Conservation (phyloP, 2,113 vertebrate genomes). For the Alligator sinensis region DNA sequence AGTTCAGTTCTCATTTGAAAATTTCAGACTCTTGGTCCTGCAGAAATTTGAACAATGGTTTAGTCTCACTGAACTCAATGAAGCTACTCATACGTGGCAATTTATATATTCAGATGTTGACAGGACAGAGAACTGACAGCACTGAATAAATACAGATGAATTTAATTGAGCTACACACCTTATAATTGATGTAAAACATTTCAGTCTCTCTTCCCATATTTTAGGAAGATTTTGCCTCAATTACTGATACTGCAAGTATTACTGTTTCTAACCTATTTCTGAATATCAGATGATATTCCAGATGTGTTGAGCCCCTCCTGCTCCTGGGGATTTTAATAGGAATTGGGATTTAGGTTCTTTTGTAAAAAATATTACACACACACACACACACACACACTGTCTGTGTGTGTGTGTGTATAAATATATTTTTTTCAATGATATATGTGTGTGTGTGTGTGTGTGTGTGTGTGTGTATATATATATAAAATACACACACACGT, state of each 20-base stretch:
- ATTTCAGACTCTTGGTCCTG: background rate
- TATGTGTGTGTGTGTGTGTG: too few relatives aligned
- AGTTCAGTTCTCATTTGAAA: background rate
- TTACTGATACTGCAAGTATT: background rate
- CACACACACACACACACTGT: too few relatives aligned
- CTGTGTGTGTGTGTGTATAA: too few relatives aligned
- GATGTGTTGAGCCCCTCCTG: background rate
- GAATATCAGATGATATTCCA: background rate
- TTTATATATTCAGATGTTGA: accelerated
- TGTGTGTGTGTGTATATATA: too few relatives aligned
- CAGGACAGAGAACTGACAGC: background rate
- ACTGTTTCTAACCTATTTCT: too few relatives aligned
- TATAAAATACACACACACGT: too few relatives aligned
- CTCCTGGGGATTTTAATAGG: background rate
- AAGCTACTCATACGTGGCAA: accelerated
- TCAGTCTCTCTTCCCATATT: background rate
- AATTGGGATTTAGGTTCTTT: background rate
- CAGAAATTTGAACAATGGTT: accelerated
- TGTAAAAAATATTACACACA: too few relatives aligned
- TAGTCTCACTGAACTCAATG: background rate
- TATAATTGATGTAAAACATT: background rate
- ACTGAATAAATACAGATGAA: background rate
- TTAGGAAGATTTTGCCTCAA: background rate
- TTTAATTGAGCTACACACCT: background rate
- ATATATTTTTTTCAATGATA: too few relatives aligned